Conservation (phyloP, 1,140 invertebrate species). For the Psix sp. region DNA sequence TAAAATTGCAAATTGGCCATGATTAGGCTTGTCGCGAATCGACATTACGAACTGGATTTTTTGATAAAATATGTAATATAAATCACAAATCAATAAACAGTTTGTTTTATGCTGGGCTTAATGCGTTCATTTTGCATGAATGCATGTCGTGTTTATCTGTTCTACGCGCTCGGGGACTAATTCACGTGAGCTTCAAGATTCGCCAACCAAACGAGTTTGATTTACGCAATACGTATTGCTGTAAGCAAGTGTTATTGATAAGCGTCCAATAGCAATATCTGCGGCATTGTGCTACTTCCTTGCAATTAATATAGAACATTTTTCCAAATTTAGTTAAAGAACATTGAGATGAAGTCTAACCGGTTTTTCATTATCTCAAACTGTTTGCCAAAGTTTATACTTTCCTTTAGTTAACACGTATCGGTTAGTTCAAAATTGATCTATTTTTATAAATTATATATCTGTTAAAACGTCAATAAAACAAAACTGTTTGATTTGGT, state of each 20-base stretch:
- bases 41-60: constrained; percentile 23
- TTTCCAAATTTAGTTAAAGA: too few species aligned
- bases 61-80: constrained; percentile 50
- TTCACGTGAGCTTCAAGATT: constrained; percentile 52
- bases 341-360: too few species aligned
- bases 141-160: constrained; percentile 55
- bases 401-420: too few species aligned
- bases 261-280: constrained; percentile 55
- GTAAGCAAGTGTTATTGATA: constrained; percentile 66
- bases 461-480: too few species aligned
- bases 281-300: too few species aligned
- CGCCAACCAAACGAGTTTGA: constrained; percentile 56
- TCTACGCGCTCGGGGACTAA: constrained; percentile 58
- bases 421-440: too few species aligned
- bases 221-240: constrained; percentile 65
- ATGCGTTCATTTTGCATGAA: constrained; percentile 34
- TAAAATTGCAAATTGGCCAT: constrained; percentile 52
- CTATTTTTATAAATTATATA: too few species aligned
- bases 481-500: too few species aligned
- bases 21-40: constrained; percentile 44
- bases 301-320: too few species aligned
- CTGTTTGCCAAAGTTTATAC: too few species aligned
- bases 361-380: too few species aligned
- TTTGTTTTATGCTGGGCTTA: constrained; percentile 38
- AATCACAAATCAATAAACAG: constrained; percentile 54